Conservation (phyloP, 53 echinoderm and acorn worm species). For the Hippasteria phrygiana region DNA sequence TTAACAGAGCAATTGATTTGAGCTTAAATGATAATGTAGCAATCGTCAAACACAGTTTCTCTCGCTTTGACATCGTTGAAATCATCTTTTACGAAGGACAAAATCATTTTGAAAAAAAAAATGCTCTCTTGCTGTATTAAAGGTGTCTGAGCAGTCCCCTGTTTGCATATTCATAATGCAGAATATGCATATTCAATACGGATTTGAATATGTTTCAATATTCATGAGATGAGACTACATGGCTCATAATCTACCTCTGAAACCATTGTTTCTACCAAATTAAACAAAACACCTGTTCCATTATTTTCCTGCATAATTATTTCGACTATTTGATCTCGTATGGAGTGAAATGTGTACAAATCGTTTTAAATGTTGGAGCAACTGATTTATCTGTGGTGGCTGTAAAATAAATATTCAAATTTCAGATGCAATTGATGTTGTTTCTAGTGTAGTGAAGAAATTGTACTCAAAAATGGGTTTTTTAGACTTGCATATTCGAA, state of each 20-base stretch:
- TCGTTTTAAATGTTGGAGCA: slow-evolving; percentile 5
- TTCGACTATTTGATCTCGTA: background rate
- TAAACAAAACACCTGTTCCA: slow-evolving; percentile 17
- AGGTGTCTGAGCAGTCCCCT: background rate
- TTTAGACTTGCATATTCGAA: background rate
- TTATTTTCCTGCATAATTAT: background rate
- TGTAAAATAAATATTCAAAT: slow-evolving; percentile 51
- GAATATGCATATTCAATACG: background rate
- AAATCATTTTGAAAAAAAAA: no score
- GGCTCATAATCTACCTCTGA: slow-evolving; percentile 53
- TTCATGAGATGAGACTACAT: background rate
- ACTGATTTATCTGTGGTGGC: background rate
- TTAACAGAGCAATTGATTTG: no score
- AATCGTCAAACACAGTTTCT: no score
- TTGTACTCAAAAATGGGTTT: background rate
- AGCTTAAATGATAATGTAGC: no score
- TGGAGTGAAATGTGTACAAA: background rate
- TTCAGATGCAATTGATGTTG: slow-evolving; percentile 62
- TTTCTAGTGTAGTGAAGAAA: slow-evolving; percentile 8
- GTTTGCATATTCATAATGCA: background rate
- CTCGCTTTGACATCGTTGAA: no score
- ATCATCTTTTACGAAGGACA: no score
- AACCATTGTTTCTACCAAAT: background rate
- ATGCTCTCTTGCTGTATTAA: background rate
- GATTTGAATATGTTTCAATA: slow-evolving; percentile 6